A percentile compares a stretch with the other conserved stretches of the same genome.
These are phyloP conservation scores for Cathartes aura DNA, from an alignment of 2,113 vertebrate species.

Conservation along the genomic window DNA sequence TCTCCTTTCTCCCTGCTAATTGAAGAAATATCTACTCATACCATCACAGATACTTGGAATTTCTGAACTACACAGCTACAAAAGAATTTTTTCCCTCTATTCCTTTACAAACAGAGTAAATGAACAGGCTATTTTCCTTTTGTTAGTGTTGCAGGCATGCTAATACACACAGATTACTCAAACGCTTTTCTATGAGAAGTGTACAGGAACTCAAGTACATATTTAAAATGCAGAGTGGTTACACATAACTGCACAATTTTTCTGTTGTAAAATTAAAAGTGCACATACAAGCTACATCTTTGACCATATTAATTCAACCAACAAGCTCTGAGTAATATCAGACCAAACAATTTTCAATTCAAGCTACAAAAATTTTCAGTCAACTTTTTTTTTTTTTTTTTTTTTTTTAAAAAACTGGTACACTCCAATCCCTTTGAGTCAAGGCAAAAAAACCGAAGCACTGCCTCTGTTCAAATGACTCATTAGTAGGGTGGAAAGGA, in stretches of 20 bases:
- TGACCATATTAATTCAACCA: background rate
- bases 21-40: background rate
- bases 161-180: background rate
- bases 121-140: background rate
- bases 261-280: background rate
- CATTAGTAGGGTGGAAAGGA: background rate
- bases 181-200: background rate
- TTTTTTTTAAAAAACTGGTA: background rate
- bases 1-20: slow-evolving; percentile 81
- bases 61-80: background rate
- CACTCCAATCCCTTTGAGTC: background rate
- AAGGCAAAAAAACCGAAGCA: background rate
- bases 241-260: background rate
- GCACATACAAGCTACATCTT: background rate
- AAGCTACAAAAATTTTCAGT: background rate
- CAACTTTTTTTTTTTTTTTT: background rate
- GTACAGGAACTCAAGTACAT: background rate
- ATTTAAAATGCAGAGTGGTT: background rate
- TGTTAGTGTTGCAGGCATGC: background rate
- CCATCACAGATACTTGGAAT: background rate
- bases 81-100: background rate
- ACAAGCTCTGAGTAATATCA: background rate
- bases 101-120: background rate
- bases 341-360: background rate
- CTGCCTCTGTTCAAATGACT: background rate